These are phyloP conservation scores for Adelges cooleyi DNA, from an alignment of 1,140 invertebrate species.

Conservation along the genomic window DNA sequence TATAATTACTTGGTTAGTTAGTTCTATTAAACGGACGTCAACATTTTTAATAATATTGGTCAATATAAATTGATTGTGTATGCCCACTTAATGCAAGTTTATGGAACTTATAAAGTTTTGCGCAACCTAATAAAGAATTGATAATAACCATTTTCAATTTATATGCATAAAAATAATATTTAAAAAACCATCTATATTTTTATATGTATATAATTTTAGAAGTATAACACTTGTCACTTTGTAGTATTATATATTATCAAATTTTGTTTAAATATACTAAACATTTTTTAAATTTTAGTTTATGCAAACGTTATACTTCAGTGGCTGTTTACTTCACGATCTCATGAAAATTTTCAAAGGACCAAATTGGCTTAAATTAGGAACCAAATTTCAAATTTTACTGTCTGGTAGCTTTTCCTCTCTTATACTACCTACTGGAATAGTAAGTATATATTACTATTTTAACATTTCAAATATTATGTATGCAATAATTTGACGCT, in stretches of 20 bases:
- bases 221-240: not conserved
- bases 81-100: too few relatives aligned
- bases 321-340: slow-evolving; percentile 12
- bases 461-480: too few relatives aligned
- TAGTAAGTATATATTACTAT: not conserved
- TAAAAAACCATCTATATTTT: not conserved
- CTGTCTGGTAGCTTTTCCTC: not conserved
- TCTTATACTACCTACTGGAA: not conserved
- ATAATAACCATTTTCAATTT: not conserved
- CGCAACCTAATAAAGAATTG: not conserved
- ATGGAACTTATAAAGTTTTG: too few relatives aligned
- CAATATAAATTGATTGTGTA: too few relatives aligned
- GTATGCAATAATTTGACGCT: too few relatives aligned
- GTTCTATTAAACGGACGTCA: too few relatives aligned
- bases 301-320: slow-evolving; percentile 17
- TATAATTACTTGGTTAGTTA: too few relatives aligned
- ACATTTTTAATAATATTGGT: too few relatives aligned
- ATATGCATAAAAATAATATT: not conserved
- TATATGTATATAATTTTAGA: too few relatives aligned
- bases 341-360: slow-evolving; percentile 22
- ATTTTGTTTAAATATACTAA: not conserved
- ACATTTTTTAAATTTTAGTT: not conserved
- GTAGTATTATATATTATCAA: not conserved
- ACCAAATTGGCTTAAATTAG: slow-evolving; percentile 8
- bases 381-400: slow-evolving; percentile 6